These are phyloP conservation scores for Encarsia formosa DNA, from an alignment of 2,888 invertebrate species.

Conservation along the genomic window DNA sequence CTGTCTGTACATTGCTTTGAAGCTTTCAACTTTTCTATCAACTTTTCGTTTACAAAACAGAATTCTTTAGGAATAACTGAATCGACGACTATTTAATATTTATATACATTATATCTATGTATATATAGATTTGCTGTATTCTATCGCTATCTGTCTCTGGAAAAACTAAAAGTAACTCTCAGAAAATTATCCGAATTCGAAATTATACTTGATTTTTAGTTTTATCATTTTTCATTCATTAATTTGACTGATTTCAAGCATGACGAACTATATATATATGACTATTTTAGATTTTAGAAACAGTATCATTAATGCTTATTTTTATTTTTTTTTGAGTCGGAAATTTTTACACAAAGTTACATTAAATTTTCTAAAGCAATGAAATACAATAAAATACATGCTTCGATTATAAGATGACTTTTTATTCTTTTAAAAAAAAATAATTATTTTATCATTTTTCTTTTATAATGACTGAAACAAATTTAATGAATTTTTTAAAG, in stretches of 20 bases:
- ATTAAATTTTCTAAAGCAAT: no score
- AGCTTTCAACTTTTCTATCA: no score
- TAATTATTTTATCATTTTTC: no score
- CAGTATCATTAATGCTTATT: not conserved
- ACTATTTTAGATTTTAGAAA: slow-evolving; percentile 2
- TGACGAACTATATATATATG: slow-evolving; percentile 1
- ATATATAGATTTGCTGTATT: slow-evolving; percentile 25
- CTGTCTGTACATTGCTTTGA: no score
- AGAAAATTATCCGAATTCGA: slow-evolving; percentile 18
- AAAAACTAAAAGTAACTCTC: slow-evolving; percentile 15
- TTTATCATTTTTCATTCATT: not conserved
- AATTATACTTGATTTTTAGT: not conserved
- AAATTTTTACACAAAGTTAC: slow-evolving; percentile 12
- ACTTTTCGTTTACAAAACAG: slow-evolving; percentile 23
- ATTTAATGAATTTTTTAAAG: no score
- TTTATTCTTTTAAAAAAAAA: no score
- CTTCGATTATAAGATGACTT: no score
- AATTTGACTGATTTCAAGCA: not conserved
- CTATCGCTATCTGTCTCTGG: slow-evolving; percentile 20
- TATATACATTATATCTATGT: slow-evolving; percentile 21
- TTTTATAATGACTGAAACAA: no score
- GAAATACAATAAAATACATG: no score
- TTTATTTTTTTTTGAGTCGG: slow-evolving; percentile 10
- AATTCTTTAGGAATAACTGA: slow-evolving; percentile 33
- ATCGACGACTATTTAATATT: slow-evolving; percentile 26